Evolutionary conservation across 2,888 invertebrate species (phyloP), one percentile per base, ranked within the genome.

Genomic region (Argyresthia albistria): DNA sequence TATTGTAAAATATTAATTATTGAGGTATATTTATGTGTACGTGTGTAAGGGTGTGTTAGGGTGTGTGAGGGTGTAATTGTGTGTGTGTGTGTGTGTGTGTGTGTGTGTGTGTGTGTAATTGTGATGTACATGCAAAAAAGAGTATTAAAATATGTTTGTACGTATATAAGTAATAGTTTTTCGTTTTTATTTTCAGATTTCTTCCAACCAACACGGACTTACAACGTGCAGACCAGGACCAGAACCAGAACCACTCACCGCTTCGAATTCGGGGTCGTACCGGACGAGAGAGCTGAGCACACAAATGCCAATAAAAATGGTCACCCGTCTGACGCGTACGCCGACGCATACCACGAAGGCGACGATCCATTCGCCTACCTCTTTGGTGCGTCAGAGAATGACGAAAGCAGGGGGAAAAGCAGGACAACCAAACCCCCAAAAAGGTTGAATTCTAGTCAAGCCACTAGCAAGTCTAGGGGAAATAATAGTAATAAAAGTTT

Each of bases 181-280:
- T n/a, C n/a, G 10, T 9, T 12, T 11, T 36, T 10, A 42, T 51
- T 51, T 54, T 43, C 76, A 80, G 82, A 82, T 62, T 60, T 80
- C 50, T 64, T 79, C 51, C 70, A 75, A 63, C 14, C 46, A 16
- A 25, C 42, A 50, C 12, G 14, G 2, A 39, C 50, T 14, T 4
- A 42, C 43, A 15, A 43, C 1, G 53, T 71, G 1, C 71, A 73
- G 59, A 16, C 58, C 60, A 15, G 50, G 37, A 54, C 59, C 2
- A 64, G 65, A 0, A 58, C 54, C 51, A 54, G 59, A 54, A 53
- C 57, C 6, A 54, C 51, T 51, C 14, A 42, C 50, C n/a, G 46
- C 49, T 36, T 53, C 56, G 49, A 46, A 14, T 37, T 37, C 15
- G 12, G n/a, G 10, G n/a, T 14, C 50, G 51, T 1, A 60, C 58